Percentiles rank a stretch among this genome's conserved stretches.
phyloP scores from a whole-genome alignment of 2,888 invertebrate species.

The Pseudococcus longispinus region DNA sequence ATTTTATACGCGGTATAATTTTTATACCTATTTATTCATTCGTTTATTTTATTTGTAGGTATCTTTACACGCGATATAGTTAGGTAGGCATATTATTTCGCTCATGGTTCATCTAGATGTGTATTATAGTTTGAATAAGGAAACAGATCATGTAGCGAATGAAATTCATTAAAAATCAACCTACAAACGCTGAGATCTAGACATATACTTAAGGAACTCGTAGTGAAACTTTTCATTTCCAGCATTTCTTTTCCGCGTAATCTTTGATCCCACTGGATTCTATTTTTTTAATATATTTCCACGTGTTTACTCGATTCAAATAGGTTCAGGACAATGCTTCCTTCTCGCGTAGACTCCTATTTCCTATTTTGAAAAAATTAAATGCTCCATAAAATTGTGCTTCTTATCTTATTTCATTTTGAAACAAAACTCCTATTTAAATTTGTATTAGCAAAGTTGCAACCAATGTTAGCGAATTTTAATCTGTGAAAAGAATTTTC shows the following conservation, averaged over 20 bases:
- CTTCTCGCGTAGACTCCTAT: not conserved
- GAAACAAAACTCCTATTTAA: not conserved
- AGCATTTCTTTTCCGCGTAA: not conserved
- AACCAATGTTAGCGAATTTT: no score
- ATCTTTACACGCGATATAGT: not conserved
- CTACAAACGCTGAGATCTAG: not conserved
- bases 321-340: not conserved
- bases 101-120: not conserved
- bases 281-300: not conserved
- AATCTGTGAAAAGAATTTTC: no score
- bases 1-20: not conserved
- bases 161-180: not conserved
- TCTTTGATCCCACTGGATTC: not conserved
- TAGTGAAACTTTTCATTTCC: not conserved
- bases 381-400: not conserved
- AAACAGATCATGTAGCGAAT: not conserved
- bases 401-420: not conserved
- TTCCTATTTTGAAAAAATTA: not conserved
- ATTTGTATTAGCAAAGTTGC: no score
- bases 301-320: not conserved
- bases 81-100: not conserved
- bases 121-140: not conserved
- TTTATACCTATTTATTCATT: not conserved
- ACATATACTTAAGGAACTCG: not conserved
- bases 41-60: not conserved